These are phyloP conservation scores for Serripes groenlandicus DNA, from an alignment of 2,888 invertebrate genomes.

Conservation along the genomic window DNA sequence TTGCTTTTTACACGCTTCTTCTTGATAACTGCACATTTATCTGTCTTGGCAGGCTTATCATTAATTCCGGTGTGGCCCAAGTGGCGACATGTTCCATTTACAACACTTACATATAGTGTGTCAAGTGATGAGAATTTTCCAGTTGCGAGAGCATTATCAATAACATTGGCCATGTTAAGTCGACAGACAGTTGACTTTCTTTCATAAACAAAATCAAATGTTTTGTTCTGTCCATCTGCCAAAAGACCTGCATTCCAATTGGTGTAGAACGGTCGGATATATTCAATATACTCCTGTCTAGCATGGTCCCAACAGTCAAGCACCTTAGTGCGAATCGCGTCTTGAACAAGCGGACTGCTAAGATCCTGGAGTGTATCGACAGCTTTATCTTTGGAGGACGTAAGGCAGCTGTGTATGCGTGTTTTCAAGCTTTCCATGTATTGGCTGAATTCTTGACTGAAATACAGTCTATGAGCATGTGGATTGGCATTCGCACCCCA, in stretches of 20 bases:
- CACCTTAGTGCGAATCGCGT: not conserved
- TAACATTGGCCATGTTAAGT: not conserved
- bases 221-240: not conserved
- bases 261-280: not conserved
- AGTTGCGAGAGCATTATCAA: not conserved
- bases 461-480: not conserved
- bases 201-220: conserved; percentile 7
- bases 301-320: not conserved
- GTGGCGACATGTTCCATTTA: not conserved
- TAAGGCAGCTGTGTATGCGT: not conserved
- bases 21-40: not conserved
- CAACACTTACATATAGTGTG: not conserved
- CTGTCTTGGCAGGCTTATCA: not conserved
- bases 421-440: not conserved
- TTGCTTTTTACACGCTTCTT: not conserved
- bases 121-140: not conserved
- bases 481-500: not conserved
- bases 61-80: not conserved
- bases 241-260: not conserved
- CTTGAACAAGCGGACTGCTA: not conserved
- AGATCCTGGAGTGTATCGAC: not conserved
- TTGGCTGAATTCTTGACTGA: not conserved
- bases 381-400: not conserved
- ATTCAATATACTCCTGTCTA: not conserved
- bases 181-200: not conserved